Conservation (phyloP, 1,140 invertebrate species). For the Cepaea nemoralis region DNA sequence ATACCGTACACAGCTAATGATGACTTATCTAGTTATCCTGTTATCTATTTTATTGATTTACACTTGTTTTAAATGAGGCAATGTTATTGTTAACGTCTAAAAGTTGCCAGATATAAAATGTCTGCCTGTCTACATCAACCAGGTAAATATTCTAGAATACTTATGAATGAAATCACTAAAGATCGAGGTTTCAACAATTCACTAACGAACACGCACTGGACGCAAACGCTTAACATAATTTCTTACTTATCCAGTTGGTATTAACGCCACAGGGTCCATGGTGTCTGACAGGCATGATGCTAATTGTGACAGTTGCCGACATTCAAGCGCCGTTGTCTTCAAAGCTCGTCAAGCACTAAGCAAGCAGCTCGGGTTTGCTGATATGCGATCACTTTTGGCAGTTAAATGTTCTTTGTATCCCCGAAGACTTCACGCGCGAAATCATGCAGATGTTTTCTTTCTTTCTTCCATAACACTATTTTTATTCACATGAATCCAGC, state of each 20-base stretch:
- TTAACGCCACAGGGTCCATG: conserved; percentile 39
- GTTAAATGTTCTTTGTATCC: not conserved
- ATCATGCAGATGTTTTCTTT: conserved; percentile 38
- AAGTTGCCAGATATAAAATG: too few relatives aligned
- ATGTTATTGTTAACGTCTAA: too few relatives aligned
- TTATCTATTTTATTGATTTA: too few relatives aligned
- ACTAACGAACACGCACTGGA: too few relatives aligned
- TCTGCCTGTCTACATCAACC: too few relatives aligned
- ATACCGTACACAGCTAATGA: too few relatives aligned
- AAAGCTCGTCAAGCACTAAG: not conserved
- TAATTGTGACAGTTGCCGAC: conserved; percentile 36
- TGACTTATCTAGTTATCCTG: too few relatives aligned
- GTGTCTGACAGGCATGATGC: conserved; percentile 38
- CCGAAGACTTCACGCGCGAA: conserved; percentile 28
- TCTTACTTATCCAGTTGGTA: conserved; percentile 41
- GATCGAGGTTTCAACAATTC: too few relatives aligned
- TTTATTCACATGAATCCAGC: conserved; percentile 30
- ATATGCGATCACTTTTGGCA: conserved; percentile 12
- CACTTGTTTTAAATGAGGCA: too few relatives aligned
- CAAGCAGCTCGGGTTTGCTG: not conserved
- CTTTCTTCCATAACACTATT: conserved; percentile 30
- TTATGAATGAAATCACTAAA: too few relatives aligned
- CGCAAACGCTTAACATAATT: not conserved
- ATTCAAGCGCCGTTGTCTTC: conserved; percentile 19
- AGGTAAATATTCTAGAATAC: too few relatives aligned